These are phyloP conservation scores for Bufotes viridis DNA, from an alignment of 2,797 vertebrate species.

Conservation along the genomic window DNA sequence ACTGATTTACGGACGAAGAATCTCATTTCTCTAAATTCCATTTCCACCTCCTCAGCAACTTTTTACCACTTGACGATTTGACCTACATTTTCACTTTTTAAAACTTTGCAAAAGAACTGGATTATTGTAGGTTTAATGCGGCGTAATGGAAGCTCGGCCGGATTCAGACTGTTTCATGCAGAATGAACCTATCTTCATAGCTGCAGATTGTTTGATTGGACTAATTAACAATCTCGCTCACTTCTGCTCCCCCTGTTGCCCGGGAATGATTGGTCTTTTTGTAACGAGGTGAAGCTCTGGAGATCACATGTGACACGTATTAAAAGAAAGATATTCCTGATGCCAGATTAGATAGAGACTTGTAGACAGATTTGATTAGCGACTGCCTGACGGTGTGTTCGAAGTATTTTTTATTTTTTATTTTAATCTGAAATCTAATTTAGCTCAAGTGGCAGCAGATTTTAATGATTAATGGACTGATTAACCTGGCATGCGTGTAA, in stretches of 20 bases:
- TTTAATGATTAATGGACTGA: slow-evolving; percentile 2
- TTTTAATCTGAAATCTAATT: slow-evolving; percentile 42
- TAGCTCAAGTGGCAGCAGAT: slow-evolving; percentile 26
- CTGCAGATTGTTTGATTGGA: slow-evolving; percentile 52
- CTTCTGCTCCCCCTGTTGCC: slow-evolving; percentile 31
- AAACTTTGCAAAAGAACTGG: slow-evolving; percentile 40
- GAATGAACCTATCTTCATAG: slow-evolving; percentile 52
- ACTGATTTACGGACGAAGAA: neutral
- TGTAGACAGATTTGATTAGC: slow-evolving; percentile 20
- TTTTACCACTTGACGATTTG: slow-evolving; percentile 6
- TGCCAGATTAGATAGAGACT: slow-evolving; percentile 16
- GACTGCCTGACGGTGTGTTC: neutral
- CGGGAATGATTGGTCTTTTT: slow-evolving; percentile 47
- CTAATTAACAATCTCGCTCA: slow-evolving; percentile 46
- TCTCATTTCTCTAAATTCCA: neutral
- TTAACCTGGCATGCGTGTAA: neutral
- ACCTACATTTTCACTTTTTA: slow-evolving; percentile 61
- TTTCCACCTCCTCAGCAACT: neutral
- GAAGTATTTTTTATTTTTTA: neutral
- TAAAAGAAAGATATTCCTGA: slow-evolving; percentile 23
- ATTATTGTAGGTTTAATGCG: slow-evolving; percentile 20
- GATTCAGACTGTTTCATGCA: slow-evolving; percentile 41
- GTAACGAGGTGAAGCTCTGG: slow-evolving; percentile 50
- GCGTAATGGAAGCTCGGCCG: slow-evolving; percentile 33
- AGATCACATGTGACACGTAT: slow-evolving; percentile 31